Percentiles rank a stretch among this genome's conserved stretches.
Evolutionary conservation across 2,888 invertebrate genomes (phyloP).

Genomic region (Rosalia funebris): DNA sequence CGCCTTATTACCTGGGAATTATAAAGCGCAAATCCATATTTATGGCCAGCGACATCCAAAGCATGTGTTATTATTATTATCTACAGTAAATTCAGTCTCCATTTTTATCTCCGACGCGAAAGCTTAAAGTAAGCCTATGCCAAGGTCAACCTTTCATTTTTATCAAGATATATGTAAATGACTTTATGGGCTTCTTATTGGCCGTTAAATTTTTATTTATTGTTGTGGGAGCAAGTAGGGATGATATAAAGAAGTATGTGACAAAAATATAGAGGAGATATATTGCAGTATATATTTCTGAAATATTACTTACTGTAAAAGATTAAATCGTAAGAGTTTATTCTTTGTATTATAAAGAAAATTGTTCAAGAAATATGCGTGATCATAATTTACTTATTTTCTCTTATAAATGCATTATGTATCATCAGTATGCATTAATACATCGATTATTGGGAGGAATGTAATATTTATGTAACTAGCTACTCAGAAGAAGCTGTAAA

Average conservation of each 20-base stretch:
- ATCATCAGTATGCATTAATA: no score
- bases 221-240: not conserved
- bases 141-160: slow-evolving; percentile 40
- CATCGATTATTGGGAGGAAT: no score
- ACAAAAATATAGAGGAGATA: no score
- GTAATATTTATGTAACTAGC: no score
- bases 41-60: slow-evolving; percentile 47
- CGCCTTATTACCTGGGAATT: slow-evolving; percentile 55
- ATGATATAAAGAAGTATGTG: not conserved
- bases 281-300: no score
- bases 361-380: no score
- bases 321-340: no score
- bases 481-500: no score
- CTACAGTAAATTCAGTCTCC: slow-evolving; percentile 48
- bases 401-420: no score
- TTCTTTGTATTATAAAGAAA: no score
- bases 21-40: slow-evolving; percentile 55
- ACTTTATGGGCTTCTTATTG: slow-evolving; percentile 10
- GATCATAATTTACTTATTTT: no score
- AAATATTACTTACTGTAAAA: no score
- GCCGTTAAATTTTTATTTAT: slow-evolving; percentile 16
- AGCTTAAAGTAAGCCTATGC: slow-evolving; percentile 42
- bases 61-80: slow-evolving; percentile 49
- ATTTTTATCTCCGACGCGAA: slow-evolving; percentile 47
- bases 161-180: slow-evolving; percentile 27